Conservation (phyloP, 2,888 invertebrate species). For the Arge pagana region DNA sequence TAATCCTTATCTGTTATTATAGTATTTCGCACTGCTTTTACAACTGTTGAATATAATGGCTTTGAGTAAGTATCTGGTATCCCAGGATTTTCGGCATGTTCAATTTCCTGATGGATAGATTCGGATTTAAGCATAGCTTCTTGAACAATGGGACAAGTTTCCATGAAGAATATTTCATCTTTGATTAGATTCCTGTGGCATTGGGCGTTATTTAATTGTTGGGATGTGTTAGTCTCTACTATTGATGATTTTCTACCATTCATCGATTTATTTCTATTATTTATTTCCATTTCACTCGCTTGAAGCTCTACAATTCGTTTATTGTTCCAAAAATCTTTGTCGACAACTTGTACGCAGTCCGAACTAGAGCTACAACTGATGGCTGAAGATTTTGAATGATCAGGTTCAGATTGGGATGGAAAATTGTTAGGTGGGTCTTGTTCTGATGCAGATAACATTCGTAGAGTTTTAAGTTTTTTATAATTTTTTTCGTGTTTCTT, state of each 20-base stretch:
- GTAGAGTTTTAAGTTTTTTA: background rate
- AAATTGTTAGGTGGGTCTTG: too few species aligned
- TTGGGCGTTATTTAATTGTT: background rate
- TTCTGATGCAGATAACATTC: slow-evolving; percentile 3
- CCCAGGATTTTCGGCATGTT: background rate
- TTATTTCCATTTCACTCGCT: too few species aligned
- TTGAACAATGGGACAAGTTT: slow-evolving; percentile 1
- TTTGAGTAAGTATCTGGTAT: background rate
- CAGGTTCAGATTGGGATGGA: slow-evolving; percentile 2
- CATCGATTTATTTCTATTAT: too few species aligned
- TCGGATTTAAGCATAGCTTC: background rate
- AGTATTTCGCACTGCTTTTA: slow-evolving; percentile 1
- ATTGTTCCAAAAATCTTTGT: slow-evolving; percentile 16
- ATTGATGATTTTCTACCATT: background rate
- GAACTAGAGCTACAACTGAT: slow-evolving; percentile 13
- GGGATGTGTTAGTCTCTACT: too few species aligned
- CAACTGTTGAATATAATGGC: slow-evolving; percentile 11
- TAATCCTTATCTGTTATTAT: background rate
- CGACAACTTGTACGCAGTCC: too few species aligned
- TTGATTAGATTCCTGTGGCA: background rate
- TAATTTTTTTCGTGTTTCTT: background rate
- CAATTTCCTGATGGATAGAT: background rate
- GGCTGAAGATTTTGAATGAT: slow-evolving; percentile 1
- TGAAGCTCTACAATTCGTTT: background rate
- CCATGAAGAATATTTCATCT: background rate